Evolutionary conservation across 2,113 vertebrate genomes (phyloP), one percentile per base, ranked within the genome.

Genomic region (Blennius ocellaris): DNA sequence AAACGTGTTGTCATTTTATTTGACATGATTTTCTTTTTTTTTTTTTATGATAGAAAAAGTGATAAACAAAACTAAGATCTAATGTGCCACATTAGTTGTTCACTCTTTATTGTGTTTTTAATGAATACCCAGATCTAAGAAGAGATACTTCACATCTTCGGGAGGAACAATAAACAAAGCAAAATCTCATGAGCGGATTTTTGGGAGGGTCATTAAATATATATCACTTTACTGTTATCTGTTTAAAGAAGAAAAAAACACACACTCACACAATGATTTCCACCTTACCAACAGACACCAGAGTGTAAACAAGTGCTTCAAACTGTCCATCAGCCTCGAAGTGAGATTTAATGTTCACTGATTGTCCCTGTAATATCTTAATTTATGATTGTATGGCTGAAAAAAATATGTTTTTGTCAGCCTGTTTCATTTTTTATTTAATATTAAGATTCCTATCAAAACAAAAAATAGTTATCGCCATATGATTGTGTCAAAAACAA

Each of bases 261-360:
- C 21, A 30, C 21, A 30, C 21, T 2, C 21, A 30, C 21, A 30
- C 21, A 30, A 30, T 30, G 21, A 30, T 2, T 30, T 30, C 21
- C 21, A 30, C 21, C 21, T 30, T 30, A 30, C 21, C 21, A 30
- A 4, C 4, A 4, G n/a, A n/a, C n/a, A n/a, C n/a, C 39, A 66
- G 48, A 30, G 38, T 69, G 75, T 84, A 76, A 83, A 87, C 73
- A 82, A 61, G 17, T 37, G 6, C 48, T 58, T 38, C 44, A 54
- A 30, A 43, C 14, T 73, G 57, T 38, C 41, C 17, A 62, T 54
- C 44, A 56, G 63, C 14, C 14, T 69, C 56, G 17, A 56, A 16
- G 38, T 63, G n/a, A 60, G 63, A 51, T 69, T 69, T 16, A 39
- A 17, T 40, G 45, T 44, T 53, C 41, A 49, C 44, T 53, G 54